Evolutionary conservation across 1,140 invertebrate species (phyloP).

Genomic region (Macrotrachela quadricornifera): DNA sequence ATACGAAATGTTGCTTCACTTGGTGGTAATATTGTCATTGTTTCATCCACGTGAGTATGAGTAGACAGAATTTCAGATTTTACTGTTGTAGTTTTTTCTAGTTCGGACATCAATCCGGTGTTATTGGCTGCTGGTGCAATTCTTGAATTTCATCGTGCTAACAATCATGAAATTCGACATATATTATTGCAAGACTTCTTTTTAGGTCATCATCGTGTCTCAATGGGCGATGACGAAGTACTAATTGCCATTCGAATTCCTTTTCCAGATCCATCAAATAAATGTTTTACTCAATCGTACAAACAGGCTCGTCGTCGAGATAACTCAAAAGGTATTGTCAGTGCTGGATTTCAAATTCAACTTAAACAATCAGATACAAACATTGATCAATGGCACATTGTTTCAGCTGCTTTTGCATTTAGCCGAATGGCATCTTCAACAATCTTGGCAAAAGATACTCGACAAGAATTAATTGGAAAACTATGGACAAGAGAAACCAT

Average conservation of each 20-base stretch:
- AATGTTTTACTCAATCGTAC: slow-evolving; percentile 45
- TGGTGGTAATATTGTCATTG: slow-evolving; percentile 77
- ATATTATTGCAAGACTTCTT: slow-evolving; percentile 46
- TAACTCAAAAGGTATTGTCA: slow-evolving; percentile 85
- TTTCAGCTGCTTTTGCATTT: no score
- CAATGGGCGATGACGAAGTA: slow-evolving; percentile 51
- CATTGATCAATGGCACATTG: no score
- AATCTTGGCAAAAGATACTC: no score
- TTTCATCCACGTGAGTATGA: slow-evolving; percentile 57
- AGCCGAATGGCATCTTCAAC: no score
- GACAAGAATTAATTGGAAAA: no score
- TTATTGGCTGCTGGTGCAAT: slow-evolving; percentile 49
- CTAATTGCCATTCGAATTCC: slow-evolving; percentile 22
- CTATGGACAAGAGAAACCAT: no score
- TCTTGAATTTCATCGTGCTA: slow-evolving; percentile 35
- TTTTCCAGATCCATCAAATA: no score
- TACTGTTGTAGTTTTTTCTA: no score
- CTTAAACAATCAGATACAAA: slow-evolving; percentile 18
- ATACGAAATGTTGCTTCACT: slow-evolving; percentile 60
- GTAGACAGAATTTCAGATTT: no score
- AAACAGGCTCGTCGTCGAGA: slow-evolving; percentile 75
- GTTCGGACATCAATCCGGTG: slow-evolving; percentile 73
- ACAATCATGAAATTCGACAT: slow-evolving; percentile 1
- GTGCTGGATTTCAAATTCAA: slow-evolving; percentile 35
- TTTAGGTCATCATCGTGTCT: slow-evolving; percentile 57